Base-by-base conservation (phyloP, 2,113 vertebrate species). In the Lepisosteus osseus region DNA sequence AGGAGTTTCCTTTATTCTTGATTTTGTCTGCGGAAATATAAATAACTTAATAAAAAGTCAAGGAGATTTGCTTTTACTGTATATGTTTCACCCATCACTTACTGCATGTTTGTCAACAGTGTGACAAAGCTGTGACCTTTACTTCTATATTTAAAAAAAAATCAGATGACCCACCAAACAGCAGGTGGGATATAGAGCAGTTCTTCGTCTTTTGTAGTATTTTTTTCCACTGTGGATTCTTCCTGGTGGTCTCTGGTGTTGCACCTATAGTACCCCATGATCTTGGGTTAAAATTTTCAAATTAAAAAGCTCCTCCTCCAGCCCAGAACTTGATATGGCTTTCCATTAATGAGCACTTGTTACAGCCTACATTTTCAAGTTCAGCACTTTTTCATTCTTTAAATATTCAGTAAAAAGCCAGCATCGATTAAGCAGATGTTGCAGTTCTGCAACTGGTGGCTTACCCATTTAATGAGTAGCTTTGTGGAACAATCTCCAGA, bases 381-480 rank as follows among this genome's bases (percentile, higher is more conserved):
- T 59, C 57, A 59, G 11, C 57, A 59, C 57, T 59, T 59, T 59
- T 59, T n/a, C 47, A 6, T 5, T 5, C 47, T 59, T 59, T 59
- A n/a, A 59, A 59, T 59, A 59, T 59, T 59, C n/a, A 59, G 14
- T n/a, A 59, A n/a, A 2, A 11, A n/a, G 57, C 57, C 57, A 59
- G n/a, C 57, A 59, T 59, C n/a, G 57, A 59, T 59, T 59, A 59
- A n/a, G 57, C n/a, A 59, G 57, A 59, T 59, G 57, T 59, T 15
- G n/a, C 57, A 5, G 2, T n/a, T 13, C 57, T 11, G n/a, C 14
- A 13, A 59, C 13, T n/a, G n/a, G 57, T 59, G 57, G 57, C 57
- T n/a, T 59, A 5, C 11, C 12, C 14, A 59, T 15, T 13, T 59
- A n/a, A 59, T 59, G 57, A 59, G n/a, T n/a, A 59, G 9, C n/a